phyloP scores from a whole-genome alignment of 2,888 invertebrate species.

The Rhamphomyia laevipes region DNA sequence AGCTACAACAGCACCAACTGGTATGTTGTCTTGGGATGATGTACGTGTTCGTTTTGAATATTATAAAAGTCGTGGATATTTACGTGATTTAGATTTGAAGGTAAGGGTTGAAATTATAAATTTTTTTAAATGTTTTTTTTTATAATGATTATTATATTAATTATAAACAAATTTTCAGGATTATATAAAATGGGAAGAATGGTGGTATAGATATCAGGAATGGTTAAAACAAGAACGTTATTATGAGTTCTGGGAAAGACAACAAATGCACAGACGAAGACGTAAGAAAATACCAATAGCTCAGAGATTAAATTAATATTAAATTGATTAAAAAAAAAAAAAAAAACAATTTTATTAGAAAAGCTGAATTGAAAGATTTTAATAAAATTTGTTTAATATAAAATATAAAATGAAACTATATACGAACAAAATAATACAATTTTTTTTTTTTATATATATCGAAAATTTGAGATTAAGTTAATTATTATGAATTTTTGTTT shows the following conservation, averaged over 20 bases:
- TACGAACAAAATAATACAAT: too few species aligned
- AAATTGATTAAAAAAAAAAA: too few species aligned
- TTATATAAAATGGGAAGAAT: slow-evolving; percentile 87
- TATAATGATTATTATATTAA: background rate
- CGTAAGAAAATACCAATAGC: slow-evolving; percentile 38
- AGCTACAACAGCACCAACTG: slow-evolving; percentile 55
- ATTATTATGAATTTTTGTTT: too few species aligned
- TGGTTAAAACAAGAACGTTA: slow-evolving; percentile 58
- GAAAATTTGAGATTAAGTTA: too few species aligned
- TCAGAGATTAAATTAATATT: slow-evolving; percentile 33
- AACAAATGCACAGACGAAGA: slow-evolving; percentile 34
- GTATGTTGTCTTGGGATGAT: slow-evolving; percentile 76
- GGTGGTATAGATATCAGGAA: slow-evolving; percentile 86
- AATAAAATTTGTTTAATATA: too few species aligned
- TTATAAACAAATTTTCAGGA: slow-evolving; percentile 40
- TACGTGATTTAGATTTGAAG: slow-evolving; percentile 50
- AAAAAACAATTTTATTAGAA: background rate
- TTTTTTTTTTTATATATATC: too few species aligned
- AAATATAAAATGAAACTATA: too few species aligned
- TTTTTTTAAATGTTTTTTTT: background rate
- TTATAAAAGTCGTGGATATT: slow-evolving; percentile 77
- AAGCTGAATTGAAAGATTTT: too few species aligned
- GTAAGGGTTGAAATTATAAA: slow-evolving; percentile 15
- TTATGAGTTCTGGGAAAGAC: slow-evolving; percentile 38
- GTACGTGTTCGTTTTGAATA: slow-evolving; percentile 78